Conservation (phyloP, 2,113 vertebrate species). For the Psittacus erithacus region DNA sequence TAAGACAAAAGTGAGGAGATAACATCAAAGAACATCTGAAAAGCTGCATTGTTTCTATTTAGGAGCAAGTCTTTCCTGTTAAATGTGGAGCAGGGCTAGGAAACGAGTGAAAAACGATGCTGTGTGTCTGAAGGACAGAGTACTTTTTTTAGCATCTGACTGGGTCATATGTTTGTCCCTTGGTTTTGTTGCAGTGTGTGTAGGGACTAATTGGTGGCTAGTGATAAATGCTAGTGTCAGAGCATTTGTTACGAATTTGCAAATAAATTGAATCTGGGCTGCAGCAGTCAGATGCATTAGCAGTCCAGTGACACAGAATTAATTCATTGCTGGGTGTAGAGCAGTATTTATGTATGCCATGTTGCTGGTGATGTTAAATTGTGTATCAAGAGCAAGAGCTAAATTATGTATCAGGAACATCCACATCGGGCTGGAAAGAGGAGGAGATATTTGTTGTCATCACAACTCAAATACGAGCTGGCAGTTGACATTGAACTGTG, state of each 20-base stretch:
- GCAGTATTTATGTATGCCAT: background rate
- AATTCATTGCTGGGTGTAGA: conserved; percentile 19
- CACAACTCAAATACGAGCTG: background rate
- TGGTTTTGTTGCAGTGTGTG: background rate
- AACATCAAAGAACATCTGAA: background rate
- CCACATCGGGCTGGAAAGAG: background rate
- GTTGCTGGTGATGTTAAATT: background rate
- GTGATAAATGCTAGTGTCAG: conserved; percentile 52
- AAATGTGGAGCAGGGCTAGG: background rate
- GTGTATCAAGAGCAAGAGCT: background rate
- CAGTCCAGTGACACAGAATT: background rate
- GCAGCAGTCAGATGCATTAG: background rate
- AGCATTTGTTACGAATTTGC: conserved; percentile 16
- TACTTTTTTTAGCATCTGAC: conserved; percentile 5
- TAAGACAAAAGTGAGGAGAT: background rate
- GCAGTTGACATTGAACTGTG: background rate
- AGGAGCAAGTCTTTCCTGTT: background rate
- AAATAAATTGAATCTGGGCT: conserved; percentile 25
- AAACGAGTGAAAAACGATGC: conserved; percentile 6
- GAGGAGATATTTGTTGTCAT: background rate
- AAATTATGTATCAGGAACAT: background rate
- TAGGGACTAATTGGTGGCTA: background rate
- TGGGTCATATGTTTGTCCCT: conserved; percentile 23
- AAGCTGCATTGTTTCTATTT: conserved; percentile 34
- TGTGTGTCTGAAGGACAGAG: background rate